Percentiles rank a stretch among this genome's conserved stretches.
phyloP scores from a whole-genome alignment of 2,888 invertebrate genomes.

The Tetragnatha montana region DNA sequence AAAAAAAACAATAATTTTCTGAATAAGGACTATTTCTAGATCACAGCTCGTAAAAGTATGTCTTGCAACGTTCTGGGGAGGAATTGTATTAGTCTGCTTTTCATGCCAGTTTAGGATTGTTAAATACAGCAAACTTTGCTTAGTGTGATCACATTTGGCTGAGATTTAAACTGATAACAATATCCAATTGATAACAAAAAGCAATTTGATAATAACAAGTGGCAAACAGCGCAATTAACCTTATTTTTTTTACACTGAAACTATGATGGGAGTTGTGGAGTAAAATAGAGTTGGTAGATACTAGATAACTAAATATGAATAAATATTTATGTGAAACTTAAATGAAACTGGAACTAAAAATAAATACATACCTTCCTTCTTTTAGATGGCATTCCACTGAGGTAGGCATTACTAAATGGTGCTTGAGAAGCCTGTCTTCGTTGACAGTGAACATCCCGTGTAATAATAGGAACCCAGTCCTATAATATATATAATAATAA shows the following conservation, averaged over 20 bases:
- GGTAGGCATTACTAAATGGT: slow-evolving; percentile 91
- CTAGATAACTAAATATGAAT: not conserved
- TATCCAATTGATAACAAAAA: no score
- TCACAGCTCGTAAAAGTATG: no score
- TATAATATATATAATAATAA: slow-evolving; percentile 70
- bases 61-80: not conserved
- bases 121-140: no score
- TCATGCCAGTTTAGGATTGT: no score
- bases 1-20: not conserved
- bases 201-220: no score
- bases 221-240: no score
- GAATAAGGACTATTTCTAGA: not conserved
- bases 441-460: slow-evolving; percentile 86
- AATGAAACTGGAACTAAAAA: not conserved
- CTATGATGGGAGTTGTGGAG: not conserved
- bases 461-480: slow-evolving; percentile 93
- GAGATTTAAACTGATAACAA: no score
- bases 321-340: not conserved
- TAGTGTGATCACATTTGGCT: no score
- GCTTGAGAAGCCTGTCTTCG: slow-evolving; percentile 79
- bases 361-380: slow-evolving; percentile 64
- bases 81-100: no score
- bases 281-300: not conserved
- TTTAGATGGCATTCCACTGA: slow-evolving; percentile 92
- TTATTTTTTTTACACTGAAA: not conserved